Evolutionary conservation across 2,888 invertebrate genomes (phyloP).

Genomic region (Erpobdella octoculata): DNA sequence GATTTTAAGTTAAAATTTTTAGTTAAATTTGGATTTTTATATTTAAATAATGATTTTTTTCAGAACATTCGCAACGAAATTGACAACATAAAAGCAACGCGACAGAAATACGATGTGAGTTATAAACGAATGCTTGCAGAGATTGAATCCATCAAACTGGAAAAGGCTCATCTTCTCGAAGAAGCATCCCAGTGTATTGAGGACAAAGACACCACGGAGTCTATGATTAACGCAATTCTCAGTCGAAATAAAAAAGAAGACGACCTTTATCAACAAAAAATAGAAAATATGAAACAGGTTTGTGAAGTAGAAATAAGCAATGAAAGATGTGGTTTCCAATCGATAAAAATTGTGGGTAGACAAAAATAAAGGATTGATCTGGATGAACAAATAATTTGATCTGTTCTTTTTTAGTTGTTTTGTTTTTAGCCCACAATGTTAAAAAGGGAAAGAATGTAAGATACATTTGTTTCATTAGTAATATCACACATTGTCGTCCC

Average conservation of each 20-base stretch:
- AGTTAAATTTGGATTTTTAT: too few relatives aligned
- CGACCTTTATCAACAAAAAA: slow-evolving; percentile 20
- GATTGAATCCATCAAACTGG: slow-evolving; percentile 14
- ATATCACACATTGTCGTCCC: too few relatives aligned
- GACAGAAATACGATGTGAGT: slow-evolving; percentile 8
- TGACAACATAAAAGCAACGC: slow-evolving; percentile 6
- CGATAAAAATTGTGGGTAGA: neutral
- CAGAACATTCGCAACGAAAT: slow-evolving; percentile 21
- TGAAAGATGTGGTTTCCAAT: neutral
- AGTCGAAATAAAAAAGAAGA: slow-evolving; percentile 23
- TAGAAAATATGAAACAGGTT: slow-evolving; percentile 25
- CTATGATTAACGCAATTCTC: slow-evolving; percentile 23
- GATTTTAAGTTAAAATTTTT: too few relatives aligned
- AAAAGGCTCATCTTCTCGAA: neutral
- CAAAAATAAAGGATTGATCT: neutral
- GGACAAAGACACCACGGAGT: slow-evolving; percentile 19
- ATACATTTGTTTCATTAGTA: too few relatives aligned
- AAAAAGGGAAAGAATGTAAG: too few relatives aligned
- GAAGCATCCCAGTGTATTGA: slow-evolving; percentile 22
- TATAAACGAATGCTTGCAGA: slow-evolving; percentile 13
- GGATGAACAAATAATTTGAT: neutral
- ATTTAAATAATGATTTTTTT: too few relatives aligned
- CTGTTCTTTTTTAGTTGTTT: neutral
- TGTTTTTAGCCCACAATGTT: too few relatives aligned
- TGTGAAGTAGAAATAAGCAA: neutral